Evolutionary conservation across 2,888 invertebrate genomes (phyloP).

Genomic region (Lepidocyrtinus sp.): DNA sequence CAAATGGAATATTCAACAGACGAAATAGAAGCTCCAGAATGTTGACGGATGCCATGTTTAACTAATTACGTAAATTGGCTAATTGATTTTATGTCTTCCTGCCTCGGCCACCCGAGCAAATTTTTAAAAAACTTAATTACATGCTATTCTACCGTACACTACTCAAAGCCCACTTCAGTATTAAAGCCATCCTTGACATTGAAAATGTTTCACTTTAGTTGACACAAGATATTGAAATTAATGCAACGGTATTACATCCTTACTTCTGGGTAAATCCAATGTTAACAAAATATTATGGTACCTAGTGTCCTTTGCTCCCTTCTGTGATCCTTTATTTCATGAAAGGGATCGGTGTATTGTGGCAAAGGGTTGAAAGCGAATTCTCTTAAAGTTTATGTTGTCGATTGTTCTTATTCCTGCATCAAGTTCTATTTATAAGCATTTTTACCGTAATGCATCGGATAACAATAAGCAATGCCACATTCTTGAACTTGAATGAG

Average conservation of each 20-base stretch:
- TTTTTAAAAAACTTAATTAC: neutral
- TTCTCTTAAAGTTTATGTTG: no score
- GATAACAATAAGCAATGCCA: no score
- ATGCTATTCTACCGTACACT: neutral
- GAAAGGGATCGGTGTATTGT: no score
- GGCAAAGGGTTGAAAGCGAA: no score
- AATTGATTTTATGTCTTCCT: neutral
- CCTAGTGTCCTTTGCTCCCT: no score
- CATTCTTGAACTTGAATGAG: neutral
- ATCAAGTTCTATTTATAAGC: neutral
- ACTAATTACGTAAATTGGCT: neutral
- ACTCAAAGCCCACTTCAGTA: neutral
- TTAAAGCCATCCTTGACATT: neutral
- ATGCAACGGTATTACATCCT: no score
- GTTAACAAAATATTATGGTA: no score
- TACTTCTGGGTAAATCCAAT: no score
- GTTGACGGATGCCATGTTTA: neutral
- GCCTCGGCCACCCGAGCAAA: neutral
- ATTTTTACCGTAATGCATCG: neutral
- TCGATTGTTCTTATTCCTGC: no score
- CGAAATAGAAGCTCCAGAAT: constrained; percentile 22
- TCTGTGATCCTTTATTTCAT: no score
- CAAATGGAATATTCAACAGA: constrained; percentile 35
- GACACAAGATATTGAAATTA: no score
- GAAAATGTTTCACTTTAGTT: no score